A percentile compares a stretch with the other conserved stretches of the same genome.
Evolutionary conservation across 2,113 vertebrate species (phyloP).

Genomic region (Myotis brandtii): DNA sequence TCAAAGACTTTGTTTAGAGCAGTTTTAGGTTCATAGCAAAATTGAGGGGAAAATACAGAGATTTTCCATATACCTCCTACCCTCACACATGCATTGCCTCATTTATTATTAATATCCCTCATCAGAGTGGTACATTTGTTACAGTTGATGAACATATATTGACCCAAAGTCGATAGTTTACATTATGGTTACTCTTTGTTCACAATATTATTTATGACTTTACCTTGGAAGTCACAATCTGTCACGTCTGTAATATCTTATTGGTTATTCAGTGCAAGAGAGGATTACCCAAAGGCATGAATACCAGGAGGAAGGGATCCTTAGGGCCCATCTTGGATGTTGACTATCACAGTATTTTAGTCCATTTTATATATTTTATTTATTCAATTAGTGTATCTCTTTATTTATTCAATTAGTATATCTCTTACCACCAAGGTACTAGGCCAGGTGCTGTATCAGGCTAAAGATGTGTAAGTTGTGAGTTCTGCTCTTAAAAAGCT

Average conservation of each 20-base stretch:
- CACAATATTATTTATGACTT: background rate
- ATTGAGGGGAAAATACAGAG: background rate
- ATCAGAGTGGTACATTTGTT: background rate
- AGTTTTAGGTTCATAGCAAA: slow-evolving; percentile 1
- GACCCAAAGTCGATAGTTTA: background rate
- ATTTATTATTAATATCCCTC: background rate
- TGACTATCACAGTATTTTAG: background rate
- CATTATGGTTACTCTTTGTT: background rate
- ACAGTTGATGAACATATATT: background rate
- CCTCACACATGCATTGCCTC: background rate
- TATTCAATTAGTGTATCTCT: background rate
- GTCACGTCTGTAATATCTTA: background rate
- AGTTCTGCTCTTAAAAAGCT: slow-evolving; percentile 20
- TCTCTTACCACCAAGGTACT: background rate
- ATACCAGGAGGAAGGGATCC: background rate
- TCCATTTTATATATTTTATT: background rate
- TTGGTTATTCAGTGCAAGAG: background rate
- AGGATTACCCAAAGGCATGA: background rate
- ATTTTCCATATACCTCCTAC: background rate
- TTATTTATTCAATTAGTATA: background rate
- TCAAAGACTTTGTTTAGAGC: background rate
- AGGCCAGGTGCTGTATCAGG: background rate
- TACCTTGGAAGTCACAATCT: background rate
- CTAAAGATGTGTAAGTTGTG: background rate
- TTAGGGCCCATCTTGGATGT: background rate